Percentiles rank a stretch among this genome's conserved stretches.
Conservation (phyloP, 2,113 vertebrate genomes). For the Otis tarda region DNA sequence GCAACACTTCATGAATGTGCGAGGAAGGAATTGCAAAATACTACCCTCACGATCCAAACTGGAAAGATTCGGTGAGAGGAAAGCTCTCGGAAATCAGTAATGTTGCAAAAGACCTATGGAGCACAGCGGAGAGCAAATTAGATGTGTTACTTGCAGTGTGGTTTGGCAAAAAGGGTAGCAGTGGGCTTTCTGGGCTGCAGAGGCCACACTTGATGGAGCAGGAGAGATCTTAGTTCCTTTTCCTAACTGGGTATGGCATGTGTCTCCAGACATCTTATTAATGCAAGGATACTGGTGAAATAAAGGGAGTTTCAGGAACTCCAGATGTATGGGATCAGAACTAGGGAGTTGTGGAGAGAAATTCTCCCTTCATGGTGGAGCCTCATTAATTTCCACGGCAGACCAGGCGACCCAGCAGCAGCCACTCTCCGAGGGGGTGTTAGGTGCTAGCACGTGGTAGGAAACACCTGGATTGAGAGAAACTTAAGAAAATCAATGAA, state of each 20-base stretch:
- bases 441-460: not conserved
- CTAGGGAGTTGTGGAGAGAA: not conserved
- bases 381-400: not conserved
- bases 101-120: conserved; percentile 54
- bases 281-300: not conserved
- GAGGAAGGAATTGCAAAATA: conserved; percentile 57
- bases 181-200: conserved; percentile 48
- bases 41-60: conserved; percentile 17
- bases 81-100: conserved; percentile 45
- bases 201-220: conserved; percentile 57
- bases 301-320: not conserved
- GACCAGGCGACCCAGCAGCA: not conserved
- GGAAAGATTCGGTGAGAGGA: conserved; percentile 36
- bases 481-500: not conserved
- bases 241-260: not conserved
- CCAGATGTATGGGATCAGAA: not conserved
- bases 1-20: not conserved
- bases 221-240: conserved; percentile 63
- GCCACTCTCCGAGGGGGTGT: rapidly evolving
- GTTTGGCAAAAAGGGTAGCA: conserved; percentile 59
- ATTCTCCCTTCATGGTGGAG: not conserved
- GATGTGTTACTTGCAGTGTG: conserved; percentile 56
- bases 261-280: conserved; percentile 43
- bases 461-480: not conserved
- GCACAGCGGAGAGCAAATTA: conserved; percentile 54